Conservation (phyloP, 2,888 invertebrate genomes). For the Vanessa cardui region DNA sequence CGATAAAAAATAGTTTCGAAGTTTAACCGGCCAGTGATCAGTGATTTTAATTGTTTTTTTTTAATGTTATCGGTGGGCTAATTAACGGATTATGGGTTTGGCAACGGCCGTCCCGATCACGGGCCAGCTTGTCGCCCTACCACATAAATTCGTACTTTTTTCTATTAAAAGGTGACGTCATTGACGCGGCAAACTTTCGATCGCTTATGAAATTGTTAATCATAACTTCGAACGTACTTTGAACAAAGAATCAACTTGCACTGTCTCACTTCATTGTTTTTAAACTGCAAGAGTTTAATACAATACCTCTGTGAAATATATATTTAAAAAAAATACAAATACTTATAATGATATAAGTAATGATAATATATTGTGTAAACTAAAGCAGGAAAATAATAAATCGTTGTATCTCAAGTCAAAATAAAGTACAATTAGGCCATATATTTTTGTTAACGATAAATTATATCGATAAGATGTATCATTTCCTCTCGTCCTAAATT, state of each 20-base stretch:
- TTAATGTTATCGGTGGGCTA: constrained; percentile 59
- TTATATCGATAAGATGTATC: constrained; percentile 46
- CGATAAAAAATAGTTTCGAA: constrained; percentile 30
- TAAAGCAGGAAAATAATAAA: not conserved
- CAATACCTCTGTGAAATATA: constrained; percentile 3
- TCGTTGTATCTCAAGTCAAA: constrained; percentile 13
- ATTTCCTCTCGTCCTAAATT: constrained; percentile 45
- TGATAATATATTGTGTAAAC: not conserved
- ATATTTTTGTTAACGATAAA: constrained; percentile 47
- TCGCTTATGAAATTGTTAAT: constrained; percentile 46
- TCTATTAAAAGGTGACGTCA: constrained; percentile 80
- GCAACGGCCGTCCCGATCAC: constrained; percentile 57
- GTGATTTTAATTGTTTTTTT: constrained; percentile 47
- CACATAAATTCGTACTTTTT: constrained; percentile 69
- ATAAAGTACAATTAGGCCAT: constrained; percentile 33
- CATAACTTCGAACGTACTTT: constrained; percentile 26
- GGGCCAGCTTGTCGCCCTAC: constrained; percentile 65
- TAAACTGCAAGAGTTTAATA: constrained; percentile 19
- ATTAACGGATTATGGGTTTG: constrained; percentile 73
- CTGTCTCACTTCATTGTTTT: constrained; percentile 37
- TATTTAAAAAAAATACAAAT: not conserved
- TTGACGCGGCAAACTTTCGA: constrained; percentile 57
- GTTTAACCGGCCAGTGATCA: constrained; percentile 48
- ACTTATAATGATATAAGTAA: constrained; percentile 6
- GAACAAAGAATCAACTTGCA: constrained; percentile 39